Base-by-base conservation (phyloP, 1,140 invertebrate species). In the Aphaenogaster ashmeadi region DNA sequence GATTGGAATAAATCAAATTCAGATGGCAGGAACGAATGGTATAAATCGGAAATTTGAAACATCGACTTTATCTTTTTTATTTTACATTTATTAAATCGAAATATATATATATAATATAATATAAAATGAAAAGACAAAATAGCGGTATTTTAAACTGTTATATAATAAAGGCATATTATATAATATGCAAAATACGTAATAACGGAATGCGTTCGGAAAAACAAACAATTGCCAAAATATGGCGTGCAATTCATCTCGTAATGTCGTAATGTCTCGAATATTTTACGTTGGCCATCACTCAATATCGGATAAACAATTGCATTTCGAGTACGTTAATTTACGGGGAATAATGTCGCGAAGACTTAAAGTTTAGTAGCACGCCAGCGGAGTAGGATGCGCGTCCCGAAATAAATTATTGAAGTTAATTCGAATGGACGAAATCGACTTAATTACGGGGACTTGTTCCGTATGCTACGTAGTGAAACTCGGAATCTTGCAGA, bases 381-480 rank as follows among this genome's bases (percentile, higher is more conserved):
- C 18, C 13, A 9, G n/a, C 36, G 33, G 8, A n/a, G 38, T 44
- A 21, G 56, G 50, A 74, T 60, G 80, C 54, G 69, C 54, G 18
- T 62, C 13, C 27, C 54, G 13, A 84, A 75, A 50, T 84, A 84
- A 84, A 84, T 84, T 74, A 84, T 75, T 47, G 33, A 84, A 84
- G 80, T 74, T 84, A 74, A 84, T 58, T 56, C 52, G 80, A 84
- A 84, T 84, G 44, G 80, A 84, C 54, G 80, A 41, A 75, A 75
- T 84, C 69, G 80, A 84, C 80, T 84, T 84, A 84, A 84, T 84
- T 84, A 84, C 69, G 9, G 27, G 69, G 38, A 75, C 69, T 62
- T 84, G 80, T 84, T 84, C 41, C 69, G 54, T 75, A 75, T 50
- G 80, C 69, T 36, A 60, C 54, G 69, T 84, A 50, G 80, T n/a